Percentiles rank a stretch among this genome's conserved stretches.
Evolutionary conservation across 2,113 vertebrate species (phyloP).

Genomic region (Poeciliopsis occidentalis): DNA sequence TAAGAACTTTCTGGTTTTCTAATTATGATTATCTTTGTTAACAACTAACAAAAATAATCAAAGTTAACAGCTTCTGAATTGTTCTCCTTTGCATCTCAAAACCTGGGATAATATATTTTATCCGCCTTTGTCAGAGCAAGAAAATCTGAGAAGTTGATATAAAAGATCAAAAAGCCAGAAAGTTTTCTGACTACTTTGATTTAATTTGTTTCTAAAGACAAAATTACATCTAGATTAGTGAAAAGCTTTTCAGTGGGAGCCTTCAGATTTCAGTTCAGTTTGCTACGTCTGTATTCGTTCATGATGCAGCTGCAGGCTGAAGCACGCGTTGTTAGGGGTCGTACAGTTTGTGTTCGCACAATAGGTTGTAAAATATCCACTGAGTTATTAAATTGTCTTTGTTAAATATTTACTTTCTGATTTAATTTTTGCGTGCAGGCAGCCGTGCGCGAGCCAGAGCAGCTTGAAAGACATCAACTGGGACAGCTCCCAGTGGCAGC

Average conservation of each 20-base stretch:
- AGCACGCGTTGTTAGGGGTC: not conserved
- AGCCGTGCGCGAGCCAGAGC: constrained; percentile 98
- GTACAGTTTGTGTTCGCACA: not conserved
- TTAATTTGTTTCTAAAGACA: not conserved
- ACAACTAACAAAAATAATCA: no score
- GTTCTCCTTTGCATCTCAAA: no score
- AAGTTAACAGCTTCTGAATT: no score
- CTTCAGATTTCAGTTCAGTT: not conserved
- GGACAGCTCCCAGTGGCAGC: constrained; percentile 99
- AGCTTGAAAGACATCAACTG: constrained; percentile 99
- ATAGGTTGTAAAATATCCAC: not conserved
- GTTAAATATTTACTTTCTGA: constrained; percentile 1
- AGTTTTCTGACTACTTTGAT: no score
- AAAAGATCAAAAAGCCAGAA: no score
- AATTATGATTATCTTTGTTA: no score
- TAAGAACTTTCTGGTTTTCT: no score
- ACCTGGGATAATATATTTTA: no score
- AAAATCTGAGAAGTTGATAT: no score
- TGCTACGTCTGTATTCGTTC: not conserved
- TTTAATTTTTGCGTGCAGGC: constrained; percentile 77
- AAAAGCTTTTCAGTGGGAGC: not conserved
- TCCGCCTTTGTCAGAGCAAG: no score
- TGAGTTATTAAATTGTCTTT: not conserved
- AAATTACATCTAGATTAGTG: not conserved
- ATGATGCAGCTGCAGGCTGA: not conserved